These are phyloP conservation scores for Numida meleagris DNA, from an alignment of 2,113 vertebrate species.

Conservation along the genomic window DNA sequence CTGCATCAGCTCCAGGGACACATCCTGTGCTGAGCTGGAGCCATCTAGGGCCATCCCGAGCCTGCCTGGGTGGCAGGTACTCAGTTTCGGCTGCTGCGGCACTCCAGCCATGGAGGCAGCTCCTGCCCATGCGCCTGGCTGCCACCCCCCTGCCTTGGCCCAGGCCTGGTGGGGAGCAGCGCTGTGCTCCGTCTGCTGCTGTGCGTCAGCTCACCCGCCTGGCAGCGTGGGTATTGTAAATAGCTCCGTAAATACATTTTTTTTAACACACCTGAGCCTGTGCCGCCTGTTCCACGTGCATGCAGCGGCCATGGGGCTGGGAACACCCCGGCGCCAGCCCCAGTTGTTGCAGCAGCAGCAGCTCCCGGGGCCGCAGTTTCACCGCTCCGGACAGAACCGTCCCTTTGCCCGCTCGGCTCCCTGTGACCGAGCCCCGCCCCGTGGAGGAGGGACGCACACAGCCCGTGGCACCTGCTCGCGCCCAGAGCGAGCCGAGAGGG, in stretches of 20 bases:
- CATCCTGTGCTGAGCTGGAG: not conserved
- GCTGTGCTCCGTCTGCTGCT: not conserved
- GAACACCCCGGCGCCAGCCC: fast-evolving
- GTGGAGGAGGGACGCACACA: fast-evolving
- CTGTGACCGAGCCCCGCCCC: not conserved
- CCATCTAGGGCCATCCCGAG: fast-evolving
- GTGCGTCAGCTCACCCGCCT: fast-evolving
- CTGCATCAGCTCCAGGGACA: not conserved
- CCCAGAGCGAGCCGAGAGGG: not conserved
- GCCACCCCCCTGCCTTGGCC: not conserved
- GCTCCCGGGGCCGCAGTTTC: not conserved
- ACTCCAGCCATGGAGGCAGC: not conserved
- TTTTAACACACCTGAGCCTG: not conserved
- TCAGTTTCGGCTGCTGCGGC: not conserved
- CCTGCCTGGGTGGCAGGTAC: not conserved
- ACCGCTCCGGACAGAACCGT: no score
- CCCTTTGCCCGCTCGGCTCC: fast-evolving
- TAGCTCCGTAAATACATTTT: slow-evolving; percentile 1
- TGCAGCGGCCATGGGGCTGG: fast-evolving
- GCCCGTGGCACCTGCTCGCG: not conserved
- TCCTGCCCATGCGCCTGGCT: fast-evolving
- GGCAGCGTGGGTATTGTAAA: not conserved
- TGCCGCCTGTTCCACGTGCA: fast-evolving
- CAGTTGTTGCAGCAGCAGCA: fast-evolving
- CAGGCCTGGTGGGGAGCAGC: fast-evolving